A percentile compares a stretch with the other conserved stretches of the same genome.
Evolutionary conservation across 92 coral and sea anemone species (phyloP).

Genomic region (Ricordea florida): DNA sequence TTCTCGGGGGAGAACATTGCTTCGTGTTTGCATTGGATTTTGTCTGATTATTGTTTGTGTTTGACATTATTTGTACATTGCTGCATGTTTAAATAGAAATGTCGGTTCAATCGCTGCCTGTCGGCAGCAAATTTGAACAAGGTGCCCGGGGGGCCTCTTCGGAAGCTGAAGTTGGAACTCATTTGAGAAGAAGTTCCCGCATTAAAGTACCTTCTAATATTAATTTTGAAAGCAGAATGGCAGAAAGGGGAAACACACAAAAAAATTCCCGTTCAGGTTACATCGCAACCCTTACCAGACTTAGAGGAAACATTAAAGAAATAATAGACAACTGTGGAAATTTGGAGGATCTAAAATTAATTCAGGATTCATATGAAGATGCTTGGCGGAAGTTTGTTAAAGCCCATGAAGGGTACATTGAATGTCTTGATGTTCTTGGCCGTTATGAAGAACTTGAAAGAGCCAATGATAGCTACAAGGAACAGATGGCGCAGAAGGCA

Average conservation of each 20-base stretch:
- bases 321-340: slow-evolving; percentile 1
- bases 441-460: neutral
- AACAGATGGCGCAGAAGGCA: slow-evolving; percentile 29
- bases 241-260: neutral
- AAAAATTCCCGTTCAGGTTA: neutral
- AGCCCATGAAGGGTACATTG: slow-evolving; percentile 22
- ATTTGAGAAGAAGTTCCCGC: neutral
- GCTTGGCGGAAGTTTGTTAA: slow-evolving; percentile 23
- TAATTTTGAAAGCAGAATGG: neutral
- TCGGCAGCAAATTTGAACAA: neutral
- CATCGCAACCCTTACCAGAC: neutral
- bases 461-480: neutral
- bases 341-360: neutral
- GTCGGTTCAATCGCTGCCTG: neutral
- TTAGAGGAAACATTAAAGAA: neutral
- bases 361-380: neutral
- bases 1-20: neutral
- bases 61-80: neutral
- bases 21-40: neutral
- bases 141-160: neutral
- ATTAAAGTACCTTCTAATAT: neutral
- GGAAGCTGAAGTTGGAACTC: neutral
- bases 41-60: neutral
- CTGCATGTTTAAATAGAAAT: neutral
- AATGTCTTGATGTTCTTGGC: neutral